Conservation (phyloP, 2,888 invertebrate genomes). For the Caenorhabditis parvicauda region DNA sequence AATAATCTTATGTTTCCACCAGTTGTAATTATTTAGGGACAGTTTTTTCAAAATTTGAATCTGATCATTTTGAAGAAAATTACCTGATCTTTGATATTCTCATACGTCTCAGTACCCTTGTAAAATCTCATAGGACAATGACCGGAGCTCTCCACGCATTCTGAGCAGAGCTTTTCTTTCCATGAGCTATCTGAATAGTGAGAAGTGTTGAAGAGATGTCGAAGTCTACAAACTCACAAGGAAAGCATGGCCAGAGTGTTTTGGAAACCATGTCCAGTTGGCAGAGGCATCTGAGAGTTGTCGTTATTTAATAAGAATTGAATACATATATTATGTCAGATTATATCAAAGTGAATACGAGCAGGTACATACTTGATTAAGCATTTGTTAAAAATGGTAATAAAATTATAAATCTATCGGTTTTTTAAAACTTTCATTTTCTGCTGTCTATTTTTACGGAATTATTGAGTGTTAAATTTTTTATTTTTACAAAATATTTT, state of each 20-base stretch:
- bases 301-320: too few species aligned
- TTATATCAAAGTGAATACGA: too few species aligned
- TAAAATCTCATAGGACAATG: conserved; percentile 61
- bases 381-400: too few species aligned
- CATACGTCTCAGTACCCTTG: conserved; percentile 38
- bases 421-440: too few species aligned
- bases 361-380: too few species aligned
- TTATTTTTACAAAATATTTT: too few species aligned
- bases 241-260: conserved; percentile 61
- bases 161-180: conserved; percentile 59
- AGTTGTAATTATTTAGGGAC: background rate
- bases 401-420: too few species aligned
- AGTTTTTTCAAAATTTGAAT: background rate
- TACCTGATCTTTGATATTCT: conserved; percentile 42
- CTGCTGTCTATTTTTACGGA: too few species aligned
- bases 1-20: too few species aligned
- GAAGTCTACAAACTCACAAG: conserved; percentile 44
- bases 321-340: too few species aligned
- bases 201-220: background rate
- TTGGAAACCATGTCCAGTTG: conserved; percentile 57
- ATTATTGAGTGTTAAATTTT: too few species aligned
- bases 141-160: conserved; percentile 54
- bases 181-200: conserved; percentile 51
- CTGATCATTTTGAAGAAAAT: background rate
- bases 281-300: conserved; percentile 54